Base-by-base conservation (phyloP, 2,888 invertebrate species). In the Aquatica leii region DNA sequence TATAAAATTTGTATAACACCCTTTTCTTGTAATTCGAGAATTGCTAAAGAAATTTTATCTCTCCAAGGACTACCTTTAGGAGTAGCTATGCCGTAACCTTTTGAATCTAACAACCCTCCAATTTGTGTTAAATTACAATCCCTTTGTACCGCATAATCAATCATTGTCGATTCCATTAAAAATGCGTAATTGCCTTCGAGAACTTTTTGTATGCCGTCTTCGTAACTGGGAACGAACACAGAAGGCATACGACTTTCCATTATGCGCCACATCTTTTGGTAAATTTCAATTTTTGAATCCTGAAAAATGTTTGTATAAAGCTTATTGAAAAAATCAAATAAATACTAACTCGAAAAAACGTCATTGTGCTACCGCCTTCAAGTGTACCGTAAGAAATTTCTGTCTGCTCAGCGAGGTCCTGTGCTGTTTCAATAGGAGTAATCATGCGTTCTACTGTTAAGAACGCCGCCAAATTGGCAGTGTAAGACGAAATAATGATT, bases 41-140 rank as follows among this genome's bases (percentile, higher is more conserved):
- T 97, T 1, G 97, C 96, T 46, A 97, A 84, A 0, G 97, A 97
- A 71, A 98, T 95, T 80, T 93, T 92, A 83, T 99, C 98, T n/a
- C 97, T 86, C 95, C 97, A 98, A 0, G 94, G 95, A 21, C 97
- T 89, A 75, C 97, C 96, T 83, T 94, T 97, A 65, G 95, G 96
- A 0, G 97, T 95, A 0, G 97, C 98, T 71, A 99, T 97, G 17
- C 98, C 98, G 82, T 98, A 98, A 20, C 97, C 91, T 77, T 91
- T 91, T 55, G 90, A 89, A 75, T 93, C 92, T 20, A 93, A 82
- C 21, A 91, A 84, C 0, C 97, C 97, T 0, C 97, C 98, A 58
- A 98, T 94, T 84, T 98, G 97, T n/a, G 97, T 98, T 53, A 98
- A 84, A 78, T 98, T 97, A 78, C 98, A 98, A 79, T 98, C 94